phyloP scores from a whole-genome alignment of 2,888 invertebrate species.

The Auanema freiburgensis region DNA sequence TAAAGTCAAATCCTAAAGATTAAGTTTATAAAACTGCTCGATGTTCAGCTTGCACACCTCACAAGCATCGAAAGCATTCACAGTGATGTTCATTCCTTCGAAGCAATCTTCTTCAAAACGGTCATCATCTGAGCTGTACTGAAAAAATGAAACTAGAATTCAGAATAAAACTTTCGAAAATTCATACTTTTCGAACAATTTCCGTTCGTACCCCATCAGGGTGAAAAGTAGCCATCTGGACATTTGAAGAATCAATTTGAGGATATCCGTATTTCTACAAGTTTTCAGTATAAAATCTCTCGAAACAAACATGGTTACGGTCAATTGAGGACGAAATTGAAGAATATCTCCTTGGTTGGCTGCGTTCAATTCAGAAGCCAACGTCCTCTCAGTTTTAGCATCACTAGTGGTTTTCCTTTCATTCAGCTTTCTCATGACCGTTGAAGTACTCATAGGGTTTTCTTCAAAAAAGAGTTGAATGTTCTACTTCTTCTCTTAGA shows the following conservation, averaged over 20 bases:
- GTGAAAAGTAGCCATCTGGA: slow-evolving; percentile 38
- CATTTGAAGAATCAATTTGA: slow-evolving; percentile 38
- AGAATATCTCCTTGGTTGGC: slow-evolving; percentile 22
- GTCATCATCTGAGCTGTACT: slow-evolving; percentile 22
- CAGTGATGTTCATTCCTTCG: slow-evolving; percentile 57
- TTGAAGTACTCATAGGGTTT: slow-evolving; percentile 44
- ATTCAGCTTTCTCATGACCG: slow-evolving; percentile 30
- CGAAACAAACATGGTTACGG: slow-evolving; percentile 14
- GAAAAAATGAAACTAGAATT: neutral
- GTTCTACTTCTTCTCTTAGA: too few species aligned
- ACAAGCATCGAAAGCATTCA: slow-evolving; percentile 56
- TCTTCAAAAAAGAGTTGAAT: slow-evolving; percentile 8
- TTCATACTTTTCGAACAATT: slow-evolving; percentile 7
- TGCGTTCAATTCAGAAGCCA: slow-evolving; percentile 45
- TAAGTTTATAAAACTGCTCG: neutral
- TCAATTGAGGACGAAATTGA: slow-evolving; percentile 38
- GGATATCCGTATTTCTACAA: slow-evolving; percentile 49
- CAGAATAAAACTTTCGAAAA: too few species aligned
- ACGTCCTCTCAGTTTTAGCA: slow-evolving; percentile 36
- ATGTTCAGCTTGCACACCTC: slow-evolving; percentile 33
- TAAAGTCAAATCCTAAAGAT: slow-evolving; percentile 50
- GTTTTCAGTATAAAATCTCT: too few species aligned
- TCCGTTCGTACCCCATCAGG: slow-evolving; percentile 13
- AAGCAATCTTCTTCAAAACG: slow-evolving; percentile 48
- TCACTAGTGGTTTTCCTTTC: slow-evolving; percentile 20